Percentiles rank a stretch among this genome's conserved stretches.
These are phyloP conservation scores for Octodonta nipae DNA, from an alignment of 2,888 invertebrate genomes.

Conservation along the genomic window DNA sequence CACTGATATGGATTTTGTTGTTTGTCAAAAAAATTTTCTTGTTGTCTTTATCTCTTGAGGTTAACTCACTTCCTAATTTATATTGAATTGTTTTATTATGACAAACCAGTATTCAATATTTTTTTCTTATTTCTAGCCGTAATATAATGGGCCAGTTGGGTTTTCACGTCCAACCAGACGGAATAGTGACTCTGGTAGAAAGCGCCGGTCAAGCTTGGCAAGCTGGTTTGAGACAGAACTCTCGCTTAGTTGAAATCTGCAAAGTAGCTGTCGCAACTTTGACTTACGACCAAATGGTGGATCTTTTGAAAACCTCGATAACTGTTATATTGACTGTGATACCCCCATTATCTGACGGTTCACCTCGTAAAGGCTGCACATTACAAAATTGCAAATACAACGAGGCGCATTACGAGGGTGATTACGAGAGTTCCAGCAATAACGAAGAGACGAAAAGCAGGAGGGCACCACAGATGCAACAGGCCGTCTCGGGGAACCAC, in stretches of 20 bases:
- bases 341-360: conserved; percentile 56
- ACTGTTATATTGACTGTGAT: conserved; percentile 74
- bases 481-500: conserved; percentile 46
- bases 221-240: conserved; percentile 80
- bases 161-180: conserved; percentile 83
- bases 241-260: conserved; percentile 66
- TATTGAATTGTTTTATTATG: too few relatives aligned
- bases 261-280: conserved; percentile 73
- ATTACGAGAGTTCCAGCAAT: conserved; percentile 51
- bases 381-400: conserved; percentile 51
- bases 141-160: conserved; percentile 76
- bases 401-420: conserved; percentile 47
- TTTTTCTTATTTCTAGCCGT: conserved; percentile 36
- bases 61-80: too few relatives aligned
- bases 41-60: too few relatives aligned
- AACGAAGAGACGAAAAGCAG: conserved; percentile 33
- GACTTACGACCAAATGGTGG: conserved; percentile 85
- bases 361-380: conserved; percentile 53
- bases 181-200: conserved; percentile 84
- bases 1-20: too few relatives aligned
- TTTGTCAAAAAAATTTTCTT: too few relatives aligned
- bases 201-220: conserved; percentile 54
- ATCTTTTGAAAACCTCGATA: conserved; percentile 76
- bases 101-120: too few relatives aligned
- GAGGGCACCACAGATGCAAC: conserved; percentile 37